Evolutionary conservation across 2,888 invertebrate species (phyloP).

Genomic region (Pteria penguin): DNA sequence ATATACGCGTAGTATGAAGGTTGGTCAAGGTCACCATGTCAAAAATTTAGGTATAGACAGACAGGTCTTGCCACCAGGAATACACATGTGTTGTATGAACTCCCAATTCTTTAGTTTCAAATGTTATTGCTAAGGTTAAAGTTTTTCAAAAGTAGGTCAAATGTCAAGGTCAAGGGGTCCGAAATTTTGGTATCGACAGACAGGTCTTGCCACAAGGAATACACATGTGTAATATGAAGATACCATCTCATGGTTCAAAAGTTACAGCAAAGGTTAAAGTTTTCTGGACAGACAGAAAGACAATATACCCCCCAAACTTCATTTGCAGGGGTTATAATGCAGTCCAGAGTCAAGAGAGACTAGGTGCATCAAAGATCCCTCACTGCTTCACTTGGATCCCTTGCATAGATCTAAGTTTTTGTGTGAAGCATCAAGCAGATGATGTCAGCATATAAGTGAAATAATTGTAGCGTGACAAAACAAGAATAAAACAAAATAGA

Average conservation of each 20-base stretch:
- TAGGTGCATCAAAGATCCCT: too few species aligned
- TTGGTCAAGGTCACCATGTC: neutral
- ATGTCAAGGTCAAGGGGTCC: neutral
- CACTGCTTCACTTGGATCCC: too few species aligned
- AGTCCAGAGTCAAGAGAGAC: too few species aligned
- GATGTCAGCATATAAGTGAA: too few species aligned
- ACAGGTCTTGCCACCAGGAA: neutral
- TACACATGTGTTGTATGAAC: neutral
- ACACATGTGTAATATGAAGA: neutral
- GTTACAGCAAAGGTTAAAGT: neutral
- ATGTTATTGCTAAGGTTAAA: neutral
- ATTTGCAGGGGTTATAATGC: too few species aligned
- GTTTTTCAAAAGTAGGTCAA: neutral
- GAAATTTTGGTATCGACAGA: neutral
- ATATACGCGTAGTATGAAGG: too few species aligned
- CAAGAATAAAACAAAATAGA: too few species aligned
- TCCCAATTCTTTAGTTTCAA: neutral
- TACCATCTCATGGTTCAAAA: neutral
- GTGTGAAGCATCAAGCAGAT: too few species aligned
- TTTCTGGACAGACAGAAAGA: too few species aligned
- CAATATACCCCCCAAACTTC: too few species aligned
- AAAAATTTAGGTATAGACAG: neutral
- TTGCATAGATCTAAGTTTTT: too few species aligned
- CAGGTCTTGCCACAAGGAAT: neutral
- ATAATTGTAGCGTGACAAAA: too few species aligned